Evolutionary conservation across 2,888 invertebrate genomes (phyloP).

Genomic region (Pachliopta kotzebuea): DNA sequence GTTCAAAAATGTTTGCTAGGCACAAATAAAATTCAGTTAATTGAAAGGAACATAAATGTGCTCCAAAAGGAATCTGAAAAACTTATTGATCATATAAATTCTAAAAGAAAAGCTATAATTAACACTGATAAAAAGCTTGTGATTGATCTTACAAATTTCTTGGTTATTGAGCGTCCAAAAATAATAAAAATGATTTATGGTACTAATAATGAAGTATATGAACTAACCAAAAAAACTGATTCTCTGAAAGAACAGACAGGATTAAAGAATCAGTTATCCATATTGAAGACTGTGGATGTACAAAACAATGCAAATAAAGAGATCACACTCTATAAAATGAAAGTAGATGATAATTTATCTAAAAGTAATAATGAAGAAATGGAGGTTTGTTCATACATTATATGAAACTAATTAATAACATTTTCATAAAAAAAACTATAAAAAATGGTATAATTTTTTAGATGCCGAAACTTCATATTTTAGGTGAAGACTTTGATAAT

Average conservation of each 20-base stretch:
- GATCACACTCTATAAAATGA: constrained; percentile 6
- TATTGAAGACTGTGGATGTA: constrained; percentile 12
- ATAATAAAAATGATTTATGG: constrained; percentile 41
- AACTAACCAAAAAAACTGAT: constrained; percentile 32
- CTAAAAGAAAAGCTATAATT: constrained; percentile 40
- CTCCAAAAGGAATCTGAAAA: constrained; percentile 43
- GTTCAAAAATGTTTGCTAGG: constrained; percentile 51
- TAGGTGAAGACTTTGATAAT: constrained; percentile 50
- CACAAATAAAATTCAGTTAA: constrained; percentile 39
- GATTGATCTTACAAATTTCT: constrained; percentile 54
- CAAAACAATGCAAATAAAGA: constrained; percentile 6
- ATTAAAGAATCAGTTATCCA: constrained; percentile 3
- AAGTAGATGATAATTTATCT: constrained; percentile 35
- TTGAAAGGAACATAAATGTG: constrained; percentile 42
- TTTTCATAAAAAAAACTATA: background rate
- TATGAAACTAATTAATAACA: background rate
- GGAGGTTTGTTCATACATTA: constrained; percentile 32
- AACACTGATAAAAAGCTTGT: constrained; percentile 46
- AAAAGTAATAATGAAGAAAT: constrained; percentile 33
- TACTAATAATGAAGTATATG: constrained; percentile 40
- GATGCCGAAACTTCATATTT: constrained; percentile 58
- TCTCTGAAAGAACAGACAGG: background rate
- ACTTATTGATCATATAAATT: constrained; percentile 43
- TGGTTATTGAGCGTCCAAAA: constrained; percentile 50
- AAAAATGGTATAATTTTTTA: constrained; percentile 38